Conservation (phyloP, 2,888 invertebrate species). For the Parnassius glacialis region DNA sequence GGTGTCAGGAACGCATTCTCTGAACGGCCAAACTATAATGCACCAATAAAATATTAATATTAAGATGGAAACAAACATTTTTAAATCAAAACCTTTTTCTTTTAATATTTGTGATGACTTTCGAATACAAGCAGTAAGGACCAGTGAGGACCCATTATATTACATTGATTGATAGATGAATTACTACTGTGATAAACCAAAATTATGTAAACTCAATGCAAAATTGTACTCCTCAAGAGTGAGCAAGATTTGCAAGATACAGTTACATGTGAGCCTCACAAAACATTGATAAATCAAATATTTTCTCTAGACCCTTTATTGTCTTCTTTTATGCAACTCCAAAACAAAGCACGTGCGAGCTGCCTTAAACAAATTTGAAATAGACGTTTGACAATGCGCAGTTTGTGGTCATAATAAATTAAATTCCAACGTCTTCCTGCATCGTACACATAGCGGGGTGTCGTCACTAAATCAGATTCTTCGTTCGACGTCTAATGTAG, state of each 20-base stretch:
- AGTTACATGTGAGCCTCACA: neutral
- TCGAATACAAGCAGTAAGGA: no score
- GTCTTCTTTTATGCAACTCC: slow-evolving; percentile 5
- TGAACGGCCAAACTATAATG: no score
- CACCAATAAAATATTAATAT: neutral
- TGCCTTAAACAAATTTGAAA: neutral
- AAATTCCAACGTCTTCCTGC: slow-evolving; percentile 14
- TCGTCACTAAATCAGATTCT: slow-evolving; percentile 22
- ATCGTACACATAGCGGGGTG: slow-evolving; percentile 6
- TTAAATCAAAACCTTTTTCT: neutral
- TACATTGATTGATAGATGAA: no score
- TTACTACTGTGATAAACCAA: neutral
- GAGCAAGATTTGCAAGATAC: neutral
- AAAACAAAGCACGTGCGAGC: slow-evolving; percentile 2
- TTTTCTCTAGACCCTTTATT: neutral
- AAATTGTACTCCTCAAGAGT: neutral
- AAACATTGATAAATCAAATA: slow-evolving; percentile 3
- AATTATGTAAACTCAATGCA: neutral
- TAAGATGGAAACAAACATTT: slow-evolving; percentile 10
- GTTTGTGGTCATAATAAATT: slow-evolving; percentile 4
- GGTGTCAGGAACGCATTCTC: no score
- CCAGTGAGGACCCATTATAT: no score
- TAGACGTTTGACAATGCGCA: slow-evolving; percentile 6
- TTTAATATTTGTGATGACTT: no score
- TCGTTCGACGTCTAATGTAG: slow-evolving; percentile 50